Evolutionary conservation across 2,888 invertebrate genomes (phyloP), one percentile per base, ranked within the genome.

Genomic region (Baronia brevicornis): DNA sequence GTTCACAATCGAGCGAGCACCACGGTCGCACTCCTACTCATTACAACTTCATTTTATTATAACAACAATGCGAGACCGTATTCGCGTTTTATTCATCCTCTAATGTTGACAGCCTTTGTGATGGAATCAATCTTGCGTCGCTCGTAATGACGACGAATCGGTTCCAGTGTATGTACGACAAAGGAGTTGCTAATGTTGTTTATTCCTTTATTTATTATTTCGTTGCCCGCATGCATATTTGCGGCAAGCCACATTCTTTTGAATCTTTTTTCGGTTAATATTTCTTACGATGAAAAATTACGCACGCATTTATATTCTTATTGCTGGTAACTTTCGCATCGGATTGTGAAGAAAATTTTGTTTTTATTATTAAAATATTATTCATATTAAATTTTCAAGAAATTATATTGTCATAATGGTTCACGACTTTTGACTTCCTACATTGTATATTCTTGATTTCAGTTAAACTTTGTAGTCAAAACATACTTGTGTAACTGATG

Each of bases 21-120:
- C 36, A 43, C 44, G 39, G 18, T 32, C 36, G 41, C 26, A 54
- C 63, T 61, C 59, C 67, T 58, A 65, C 80, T 80, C 78, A 82
- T 80, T 82, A 79, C 61, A 70, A 60, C 79, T 82, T 79, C 71
- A 80, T 80, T 80, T 80, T 78, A 67, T 73, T 74, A 61, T 73
- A 70, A 75, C 75, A 77, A 82, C 77, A 80, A 82, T 74, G 58
- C 57, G 54, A 51, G 54, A 47, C 53, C 46, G 43, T 43, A 37
- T 49, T 46, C 47, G 45, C 49, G 46, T 53, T 72, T 69, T 65
- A 72, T 72, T 72, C 71, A 59, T 58, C 58, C 55, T 51, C 55
- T 45, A 57, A 60, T 53, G 61, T 65, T 72, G 79, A 77, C 80
- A 65, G 69, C 60, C 60, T 68, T 78, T 80, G 79, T 80, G 52